Evolutionary conservation across 2,113 vertebrate species (phyloP), one percentile per base, ranked within the genome.

Genomic region (Ariopsis seemanni): DNA sequence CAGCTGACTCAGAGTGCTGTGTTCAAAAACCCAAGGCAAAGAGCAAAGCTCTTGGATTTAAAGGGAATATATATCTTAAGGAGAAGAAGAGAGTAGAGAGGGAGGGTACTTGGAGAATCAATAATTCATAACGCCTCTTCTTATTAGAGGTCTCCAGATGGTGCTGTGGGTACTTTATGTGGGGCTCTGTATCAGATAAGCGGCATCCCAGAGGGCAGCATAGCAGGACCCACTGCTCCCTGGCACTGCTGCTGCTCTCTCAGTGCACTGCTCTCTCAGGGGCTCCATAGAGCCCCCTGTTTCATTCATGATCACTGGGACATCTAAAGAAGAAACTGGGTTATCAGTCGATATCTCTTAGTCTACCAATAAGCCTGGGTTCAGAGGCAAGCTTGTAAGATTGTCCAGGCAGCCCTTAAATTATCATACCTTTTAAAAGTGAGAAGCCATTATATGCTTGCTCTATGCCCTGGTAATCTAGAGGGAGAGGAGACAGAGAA

Each of bases 41-140:
- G 91, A 92, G 90, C 90, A 90, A 89, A 91, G 93, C 91, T 87
- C 87, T 89, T 91, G 92, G 94, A 94, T 94, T 95, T 95, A 93
- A 94, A 93, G 89, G 89, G 92, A 94, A 93, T 94, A 93, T 94
- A 92, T 94, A 92, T 93, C 92, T 93, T 94, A 92, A 79, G 80
- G 89, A 84, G 69, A 60, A 71, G 83, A 69, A 62, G 69, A 34
- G 25, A 63, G 69, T 42, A 30, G 60, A n/a, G 78, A 84, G 78
- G 82, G 52, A 67, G 89, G 34, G 58, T 82, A 84, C 90, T 84
- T 87, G 88, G 67, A 58, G 75, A 92, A 95, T 95, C 94, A 95
- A 95, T 95, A 95, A 95, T 95, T 95, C 93, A 95, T 95, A 94
- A 94, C 90, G 87, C 92, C 90, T 87, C 91, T 93, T 90, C 94